Evolutionary conservation across 1,140 invertebrate species (phyloP).

Genomic region (Rhopalosiphum maidis): DNA sequence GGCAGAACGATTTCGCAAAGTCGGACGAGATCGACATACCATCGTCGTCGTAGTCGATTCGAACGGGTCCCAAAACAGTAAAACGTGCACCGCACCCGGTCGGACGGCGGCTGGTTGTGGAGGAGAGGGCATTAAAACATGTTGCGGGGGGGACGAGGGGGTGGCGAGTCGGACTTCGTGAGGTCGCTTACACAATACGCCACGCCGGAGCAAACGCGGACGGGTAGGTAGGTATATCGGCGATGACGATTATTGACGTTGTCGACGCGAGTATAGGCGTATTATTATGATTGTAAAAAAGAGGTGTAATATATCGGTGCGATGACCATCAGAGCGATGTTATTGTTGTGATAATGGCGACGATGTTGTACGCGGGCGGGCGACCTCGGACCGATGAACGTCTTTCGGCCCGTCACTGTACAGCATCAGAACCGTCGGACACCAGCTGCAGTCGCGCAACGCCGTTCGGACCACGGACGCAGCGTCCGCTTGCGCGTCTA

Average conservation of each 20-base stretch:
- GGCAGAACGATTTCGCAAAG: conserved; percentile 29
- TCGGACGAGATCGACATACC: not conserved
- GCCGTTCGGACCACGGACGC: not conserved
- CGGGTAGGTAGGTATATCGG: not conserved
- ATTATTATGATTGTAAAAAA: not conserved
- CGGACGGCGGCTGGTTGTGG: no score
- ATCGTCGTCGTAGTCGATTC: not conserved
- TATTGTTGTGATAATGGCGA: not conserved
- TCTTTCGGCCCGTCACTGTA: not conserved
- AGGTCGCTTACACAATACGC: not conserved
- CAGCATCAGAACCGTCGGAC: not conserved
- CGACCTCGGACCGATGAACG: not conserved
- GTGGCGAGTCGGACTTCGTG: not conserved
- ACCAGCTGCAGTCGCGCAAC: not conserved
- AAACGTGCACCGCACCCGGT: not conserved
- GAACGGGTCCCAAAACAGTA: not conserved
- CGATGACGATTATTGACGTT: not conserved
- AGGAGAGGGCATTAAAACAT: no score
- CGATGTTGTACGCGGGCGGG: not conserved
- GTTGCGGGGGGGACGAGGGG: not conserved
- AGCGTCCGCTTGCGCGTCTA: not conserved
- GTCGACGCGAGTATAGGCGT: not conserved
- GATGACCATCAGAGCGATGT: not conserved
- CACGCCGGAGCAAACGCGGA: no score
- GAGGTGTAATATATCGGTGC: not conserved